Conservation (phyloP, 2,113 vertebrate genomes). For the Laticauda colubrina region DNA sequence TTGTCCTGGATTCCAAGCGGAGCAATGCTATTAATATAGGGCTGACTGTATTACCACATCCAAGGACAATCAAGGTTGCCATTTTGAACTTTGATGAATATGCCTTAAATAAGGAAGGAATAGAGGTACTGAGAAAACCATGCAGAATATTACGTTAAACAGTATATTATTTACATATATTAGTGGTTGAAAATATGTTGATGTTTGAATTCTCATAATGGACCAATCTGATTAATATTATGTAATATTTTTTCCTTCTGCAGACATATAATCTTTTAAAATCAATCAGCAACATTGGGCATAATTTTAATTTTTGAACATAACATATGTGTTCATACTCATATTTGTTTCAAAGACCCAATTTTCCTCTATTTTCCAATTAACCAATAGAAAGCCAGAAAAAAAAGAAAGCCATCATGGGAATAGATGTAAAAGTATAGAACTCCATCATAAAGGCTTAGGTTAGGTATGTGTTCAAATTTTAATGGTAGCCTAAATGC, state of each 20-base stretch:
- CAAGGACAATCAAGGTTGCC: conserved; percentile 96
- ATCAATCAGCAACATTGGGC: neutral
- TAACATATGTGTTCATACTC: neutral
- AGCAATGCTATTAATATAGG: conserved; percentile 98
- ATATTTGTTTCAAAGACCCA: neutral
- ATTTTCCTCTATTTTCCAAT: neutral
- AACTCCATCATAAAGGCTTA: neutral
- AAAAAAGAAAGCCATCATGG: neutral
- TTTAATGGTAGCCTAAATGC: neutral
- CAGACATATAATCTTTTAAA: neutral
- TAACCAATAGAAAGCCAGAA: neutral
- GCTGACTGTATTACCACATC: conserved; percentile 93
- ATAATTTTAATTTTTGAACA: neutral
- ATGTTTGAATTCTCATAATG: neutral
- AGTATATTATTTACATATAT: neutral
- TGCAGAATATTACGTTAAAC: rapidly evolving
- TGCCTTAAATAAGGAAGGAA: conserved; percentile 98
- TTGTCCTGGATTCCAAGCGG: conserved; percentile 93
- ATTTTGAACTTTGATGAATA: conserved; percentile 99
- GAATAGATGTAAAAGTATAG: neutral
- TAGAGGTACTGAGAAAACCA: conserved; percentile 81
- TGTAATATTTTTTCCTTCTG: neutral
- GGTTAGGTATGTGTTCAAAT: neutral
- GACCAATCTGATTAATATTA: neutral
- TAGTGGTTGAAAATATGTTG: neutral